These are phyloP conservation scores for Etheostoma nigrum DNA, from an alignment of 2,797 vertebrate genomes.

Conservation along the genomic window DNA sequence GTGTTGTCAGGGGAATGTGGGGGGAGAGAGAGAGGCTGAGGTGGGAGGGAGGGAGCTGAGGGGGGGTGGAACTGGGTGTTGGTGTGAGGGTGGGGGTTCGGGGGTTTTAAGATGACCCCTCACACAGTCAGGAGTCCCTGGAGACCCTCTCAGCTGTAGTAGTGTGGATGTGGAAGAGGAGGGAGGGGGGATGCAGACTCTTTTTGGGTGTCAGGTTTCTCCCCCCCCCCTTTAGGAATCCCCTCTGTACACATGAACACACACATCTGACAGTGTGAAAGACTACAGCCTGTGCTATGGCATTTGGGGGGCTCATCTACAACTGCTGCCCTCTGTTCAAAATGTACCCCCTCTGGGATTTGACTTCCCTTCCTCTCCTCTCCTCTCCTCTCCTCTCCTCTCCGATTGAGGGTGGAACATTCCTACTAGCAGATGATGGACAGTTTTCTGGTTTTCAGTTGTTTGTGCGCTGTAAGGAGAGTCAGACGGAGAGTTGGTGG, in stretches of 20 bases:
- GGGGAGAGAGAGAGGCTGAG: slow-evolving; percentile 16
- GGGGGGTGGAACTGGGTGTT: slow-evolving; percentile 8
- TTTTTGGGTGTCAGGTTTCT: slow-evolving; percentile 72
- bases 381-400: slow-evolving; percentile 38
- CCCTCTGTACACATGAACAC: slow-evolving; percentile 53
- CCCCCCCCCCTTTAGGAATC: slow-evolving; percentile 64
- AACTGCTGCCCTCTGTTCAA: slow-evolving; percentile 79
- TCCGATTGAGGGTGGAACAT: neutral
- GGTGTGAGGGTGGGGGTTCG: slow-evolving; percentile 2
- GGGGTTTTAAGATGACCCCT: slow-evolving; percentile 64
- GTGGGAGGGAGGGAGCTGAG: neutral
- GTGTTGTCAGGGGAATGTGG: slow-evolving; percentile 65
- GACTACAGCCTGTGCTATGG: slow-evolving; percentile 68
- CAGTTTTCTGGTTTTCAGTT: no score
- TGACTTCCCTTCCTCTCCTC: slow-evolving; percentile 44
- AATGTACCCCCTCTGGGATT: slow-evolving; percentile 58
- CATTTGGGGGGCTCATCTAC: slow-evolving; percentile 74
- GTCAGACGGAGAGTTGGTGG: no score
- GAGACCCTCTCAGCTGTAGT: slow-evolving; percentile 79
- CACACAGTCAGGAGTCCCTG: slow-evolving; percentile 63
- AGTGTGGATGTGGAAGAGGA: slow-evolving; percentile 24
- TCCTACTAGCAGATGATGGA: no score
- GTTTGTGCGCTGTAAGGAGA: no score
- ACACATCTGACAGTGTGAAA: slow-evolving; percentile 60
- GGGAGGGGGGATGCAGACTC: slow-evolving; percentile 4